phyloP scores from a whole-genome alignment of 2,797 vertebrate genomes.

The Xerus rutilus region DNA sequence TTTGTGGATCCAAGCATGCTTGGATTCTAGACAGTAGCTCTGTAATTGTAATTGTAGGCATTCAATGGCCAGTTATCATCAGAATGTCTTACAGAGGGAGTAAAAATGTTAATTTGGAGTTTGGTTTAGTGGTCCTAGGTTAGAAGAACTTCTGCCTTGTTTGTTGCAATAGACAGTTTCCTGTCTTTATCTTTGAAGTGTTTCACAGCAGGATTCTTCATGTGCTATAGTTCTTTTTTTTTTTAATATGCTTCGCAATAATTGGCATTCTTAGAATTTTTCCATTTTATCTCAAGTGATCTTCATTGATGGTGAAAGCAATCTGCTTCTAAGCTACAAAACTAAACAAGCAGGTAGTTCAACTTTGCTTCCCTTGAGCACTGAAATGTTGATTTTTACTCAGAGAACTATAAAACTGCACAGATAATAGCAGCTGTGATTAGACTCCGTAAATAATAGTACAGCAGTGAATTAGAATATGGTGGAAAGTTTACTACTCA shows the following conservation, averaged over 20 bases:
- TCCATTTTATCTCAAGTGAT: constrained; percentile 1
- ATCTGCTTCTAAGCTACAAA: constrained; percentile 20
- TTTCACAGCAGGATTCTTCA: neutral
- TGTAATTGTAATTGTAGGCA: neutral
- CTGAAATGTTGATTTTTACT: constrained; percentile 43
- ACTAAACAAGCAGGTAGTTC: neutral
- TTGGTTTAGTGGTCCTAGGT: neutral
- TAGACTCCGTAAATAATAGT: neutral
- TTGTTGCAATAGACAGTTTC: neutral
- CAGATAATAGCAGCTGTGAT: constrained; percentile 43
- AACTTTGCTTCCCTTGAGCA: neutral
- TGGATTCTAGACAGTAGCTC: neutral
- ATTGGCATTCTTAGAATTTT: constrained; percentile 10
- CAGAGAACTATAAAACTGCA: neutral
- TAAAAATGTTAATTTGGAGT: constrained; percentile 12
- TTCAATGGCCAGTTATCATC: neutral
- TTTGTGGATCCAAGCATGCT: neutral
- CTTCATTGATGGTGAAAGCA: constrained; percentile 36
- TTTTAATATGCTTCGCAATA: neutral
- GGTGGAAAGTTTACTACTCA: constrained; percentile 23
- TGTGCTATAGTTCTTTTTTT: neutral
- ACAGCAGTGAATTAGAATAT: constrained; percentile 28
- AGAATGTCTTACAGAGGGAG: neutral
- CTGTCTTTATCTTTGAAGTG: constrained; percentile 34
- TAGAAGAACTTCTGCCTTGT: constrained; percentile 37